These are phyloP conservation scores for Phylloscopus trochiloides DNA, from an alignment of 2,113 vertebrate species.

Conservation along the genomic window DNA sequence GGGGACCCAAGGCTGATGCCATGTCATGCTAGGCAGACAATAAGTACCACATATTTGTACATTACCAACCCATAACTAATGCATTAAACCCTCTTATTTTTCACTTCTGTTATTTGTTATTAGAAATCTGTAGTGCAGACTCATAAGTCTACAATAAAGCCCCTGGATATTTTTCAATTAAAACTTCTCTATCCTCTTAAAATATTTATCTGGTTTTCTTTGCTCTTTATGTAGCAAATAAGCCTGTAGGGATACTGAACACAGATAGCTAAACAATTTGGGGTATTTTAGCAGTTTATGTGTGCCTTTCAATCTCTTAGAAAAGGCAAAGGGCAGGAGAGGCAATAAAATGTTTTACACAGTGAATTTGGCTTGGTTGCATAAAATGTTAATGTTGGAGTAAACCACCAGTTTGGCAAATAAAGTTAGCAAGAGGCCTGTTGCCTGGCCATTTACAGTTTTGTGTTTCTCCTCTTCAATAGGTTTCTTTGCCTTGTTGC, in stretches of 20 bases:
- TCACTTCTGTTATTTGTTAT: slow-evolving; percentile 22
- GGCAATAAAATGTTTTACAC: slow-evolving; percentile 9
- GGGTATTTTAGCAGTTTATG: neutral
- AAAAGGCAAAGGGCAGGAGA: neutral
- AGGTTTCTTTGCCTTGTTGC: neutral
- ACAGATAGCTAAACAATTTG: neutral
- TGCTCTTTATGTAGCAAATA: neutral
- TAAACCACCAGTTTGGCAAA: slow-evolving; percentile 27
- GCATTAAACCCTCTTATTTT: slow-evolving; percentile 25
- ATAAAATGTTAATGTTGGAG: neutral
- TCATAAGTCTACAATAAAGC: neutral
- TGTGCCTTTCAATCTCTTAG: neutral
- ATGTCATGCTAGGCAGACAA: neutral
- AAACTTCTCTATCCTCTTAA: neutral
- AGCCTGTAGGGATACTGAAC: neutral
- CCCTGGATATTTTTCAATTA: neutral
- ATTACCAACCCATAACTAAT: slow-evolving; percentile 12
- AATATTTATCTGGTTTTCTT: neutral
- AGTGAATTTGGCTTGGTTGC: neutral
- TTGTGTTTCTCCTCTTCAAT: neutral
- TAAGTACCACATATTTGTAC: neutral
- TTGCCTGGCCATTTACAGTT: slow-evolving; percentile 23
- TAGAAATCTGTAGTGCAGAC: neutral
- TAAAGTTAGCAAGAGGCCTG: neutral
- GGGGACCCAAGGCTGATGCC: neutral